Evolutionary conservation across 1,140 invertebrate species (phyloP), one percentile per base, ranked within the genome.

Genomic region (Conus betulinus): DNA sequence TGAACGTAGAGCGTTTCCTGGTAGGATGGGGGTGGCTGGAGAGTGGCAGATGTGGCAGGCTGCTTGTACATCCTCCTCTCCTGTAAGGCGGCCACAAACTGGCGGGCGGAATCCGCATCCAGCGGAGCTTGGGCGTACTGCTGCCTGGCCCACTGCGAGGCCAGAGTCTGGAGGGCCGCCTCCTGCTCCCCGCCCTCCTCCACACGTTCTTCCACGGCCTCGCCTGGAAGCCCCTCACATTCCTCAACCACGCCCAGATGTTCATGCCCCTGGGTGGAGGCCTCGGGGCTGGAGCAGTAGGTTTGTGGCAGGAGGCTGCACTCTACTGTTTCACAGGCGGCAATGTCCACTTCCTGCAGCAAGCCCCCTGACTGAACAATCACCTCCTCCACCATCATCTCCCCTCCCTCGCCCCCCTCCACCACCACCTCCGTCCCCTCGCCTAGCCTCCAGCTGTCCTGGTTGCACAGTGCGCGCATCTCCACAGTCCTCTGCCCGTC

Each of bases 271-370:
- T 63, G 60, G 11, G 23, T 3, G 27, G 76, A 79, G 27, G 53
- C 4, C 60, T 67, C 71, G 53, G 85, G 85, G n/a, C 71, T 79
- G 17, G 85, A 87, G 74, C 85, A 79, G 85, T 87, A 87, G 53
- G 85, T 87, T 71, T 87, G 85, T 2, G 85, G 85, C 39, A 87
- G 74, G 23, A 87, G 85, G 52, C 85, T 87, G 71, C 85, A 87
- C 25, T 87, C 85, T n/a, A 87, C 85, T 0, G 85, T 87, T 53
- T 87, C 85, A 27, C 85, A 87, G 20, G 85, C 85, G 3, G 85
- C 85, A 7, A 87, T 74, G 10, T 87, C 85, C 23, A 87, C 85
- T 15, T 87, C 85, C 74, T 87, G 85, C 6, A 87, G 74, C 85
- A 87, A 27, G 71, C 79, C 85, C n/a, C 85, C 85, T 3, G 85